Percentiles rank a stretch among this genome's conserved stretches.
These are phyloP conservation scores for Pangasius djambal DNA, from an alignment of 2,797 vertebrate genomes.

Conservation along the genomic window DNA sequence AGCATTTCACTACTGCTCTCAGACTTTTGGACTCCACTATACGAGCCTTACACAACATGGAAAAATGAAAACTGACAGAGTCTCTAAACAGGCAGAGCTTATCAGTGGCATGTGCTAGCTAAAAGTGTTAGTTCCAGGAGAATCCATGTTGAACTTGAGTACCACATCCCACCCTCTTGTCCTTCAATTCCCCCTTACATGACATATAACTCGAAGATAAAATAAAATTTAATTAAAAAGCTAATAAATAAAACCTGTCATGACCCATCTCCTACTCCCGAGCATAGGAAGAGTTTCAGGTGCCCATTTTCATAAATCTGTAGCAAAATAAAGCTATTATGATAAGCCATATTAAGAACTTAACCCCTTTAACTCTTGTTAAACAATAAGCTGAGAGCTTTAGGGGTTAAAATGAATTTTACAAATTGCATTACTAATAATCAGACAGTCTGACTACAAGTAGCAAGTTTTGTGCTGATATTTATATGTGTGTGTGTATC, in stretches of 20 bases:
- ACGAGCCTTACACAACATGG: background rate
- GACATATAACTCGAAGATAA: background rate
- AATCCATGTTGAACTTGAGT: background rate
- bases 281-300: background rate
- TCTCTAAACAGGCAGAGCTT: background rate
- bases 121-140: background rate
- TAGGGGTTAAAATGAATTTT: background rate
- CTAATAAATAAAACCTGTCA: background rate
- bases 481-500: background rate
- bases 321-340: background rate
- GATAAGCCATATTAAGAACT: background rate
- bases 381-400: background rate
- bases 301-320: background rate
- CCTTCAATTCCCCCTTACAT: background rate
- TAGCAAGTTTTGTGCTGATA: background rate
- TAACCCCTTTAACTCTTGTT: background rate
- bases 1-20: background rate
- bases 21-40: no score
- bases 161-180: background rate
- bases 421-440: background rate
- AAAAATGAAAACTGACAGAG: background rate
- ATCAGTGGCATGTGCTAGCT: background rate
- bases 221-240: background rate
- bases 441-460: background rate
- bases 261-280: background rate